phyloP scores from a whole-genome alignment of 2,113 vertebrate species.

The Epinephelus moara region DNA sequence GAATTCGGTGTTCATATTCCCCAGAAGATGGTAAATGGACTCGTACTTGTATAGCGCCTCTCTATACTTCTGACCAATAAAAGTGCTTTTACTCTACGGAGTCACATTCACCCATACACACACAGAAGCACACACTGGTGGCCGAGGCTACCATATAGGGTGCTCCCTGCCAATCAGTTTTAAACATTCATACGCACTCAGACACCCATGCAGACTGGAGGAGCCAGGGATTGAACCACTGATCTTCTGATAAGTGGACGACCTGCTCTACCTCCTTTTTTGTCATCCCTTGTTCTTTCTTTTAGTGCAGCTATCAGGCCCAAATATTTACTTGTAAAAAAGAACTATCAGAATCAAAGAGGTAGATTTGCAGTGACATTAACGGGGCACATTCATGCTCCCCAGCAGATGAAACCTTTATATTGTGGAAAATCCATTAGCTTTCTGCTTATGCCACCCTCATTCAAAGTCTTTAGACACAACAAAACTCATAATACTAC shows the following conservation, averaged over 20 bases:
- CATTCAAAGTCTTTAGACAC: background rate
- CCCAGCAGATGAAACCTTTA: background rate
- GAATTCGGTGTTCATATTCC: background rate
- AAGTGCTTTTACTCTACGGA: no score
- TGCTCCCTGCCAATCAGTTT: no score
- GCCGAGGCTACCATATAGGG: no score
- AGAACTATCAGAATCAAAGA: background rate
- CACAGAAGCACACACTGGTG: no score
- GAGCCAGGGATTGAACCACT: no score
- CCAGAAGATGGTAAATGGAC: background rate
- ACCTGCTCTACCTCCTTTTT: background rate
- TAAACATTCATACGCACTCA: no score
- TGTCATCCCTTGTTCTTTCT: background rate
- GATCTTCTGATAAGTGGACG: no score
- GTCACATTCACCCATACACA: no score
- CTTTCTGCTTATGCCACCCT: background rate
- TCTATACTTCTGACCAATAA: no score
- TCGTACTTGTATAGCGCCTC: no score
- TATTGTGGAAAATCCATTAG: conserved; percentile 14
- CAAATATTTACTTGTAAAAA: background rate
- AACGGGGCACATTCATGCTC: conserved; percentile 17
- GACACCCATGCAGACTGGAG: no score
- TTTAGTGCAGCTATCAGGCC: background rate
- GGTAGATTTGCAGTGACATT: background rate
- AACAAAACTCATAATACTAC: conserved; percentile 1